Percentiles rank a stretch among this genome's conserved stretches.
Evolutionary conservation across 2,888 invertebrate genomes (phyloP).

Genomic region (Leptopilina myrica): DNA sequence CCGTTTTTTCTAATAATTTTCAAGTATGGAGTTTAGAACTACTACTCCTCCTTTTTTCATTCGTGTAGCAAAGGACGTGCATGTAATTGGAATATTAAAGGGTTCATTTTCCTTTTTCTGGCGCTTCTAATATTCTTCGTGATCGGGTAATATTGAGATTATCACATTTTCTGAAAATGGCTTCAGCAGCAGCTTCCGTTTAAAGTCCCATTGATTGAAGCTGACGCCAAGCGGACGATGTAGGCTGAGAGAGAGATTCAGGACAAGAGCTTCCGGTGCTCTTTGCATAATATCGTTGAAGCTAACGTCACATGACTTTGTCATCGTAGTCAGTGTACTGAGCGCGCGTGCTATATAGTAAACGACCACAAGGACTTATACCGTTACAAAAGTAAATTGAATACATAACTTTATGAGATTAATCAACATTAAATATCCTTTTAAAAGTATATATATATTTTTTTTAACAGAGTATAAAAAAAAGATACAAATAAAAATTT

Average conservation of each 20-base stretch:
- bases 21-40: no score
- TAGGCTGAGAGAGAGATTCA: conserved; percentile 60
- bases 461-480: no score
- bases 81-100: not conserved
- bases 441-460: not conserved
- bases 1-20: no score
- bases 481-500: no score
- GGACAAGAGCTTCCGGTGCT: conserved; percentile 52
- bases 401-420: not conserved
- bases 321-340: conserved; percentile 14
- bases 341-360: not conserved
- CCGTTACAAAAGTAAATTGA: not conserved
- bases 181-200: conserved; percentile 59
- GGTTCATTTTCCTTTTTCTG: not conserved
- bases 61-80: not conserved
- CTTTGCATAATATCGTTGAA: conserved; percentile 50
- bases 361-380: not conserved
- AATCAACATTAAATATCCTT: not conserved
- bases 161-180: conserved; percentile 58
- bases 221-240: conserved; percentile 52
- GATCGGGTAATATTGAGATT: conserved; percentile 43
- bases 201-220: conserved; percentile 60
- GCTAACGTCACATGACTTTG: conserved; percentile 28
- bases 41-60: no score
- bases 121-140: conserved; percentile 4